Percentiles rank a stretch among this genome's conserved stretches.
Evolutionary conservation across 2,113 vertebrate species (phyloP).

Genomic region (Etheostoma cragini): DNA sequence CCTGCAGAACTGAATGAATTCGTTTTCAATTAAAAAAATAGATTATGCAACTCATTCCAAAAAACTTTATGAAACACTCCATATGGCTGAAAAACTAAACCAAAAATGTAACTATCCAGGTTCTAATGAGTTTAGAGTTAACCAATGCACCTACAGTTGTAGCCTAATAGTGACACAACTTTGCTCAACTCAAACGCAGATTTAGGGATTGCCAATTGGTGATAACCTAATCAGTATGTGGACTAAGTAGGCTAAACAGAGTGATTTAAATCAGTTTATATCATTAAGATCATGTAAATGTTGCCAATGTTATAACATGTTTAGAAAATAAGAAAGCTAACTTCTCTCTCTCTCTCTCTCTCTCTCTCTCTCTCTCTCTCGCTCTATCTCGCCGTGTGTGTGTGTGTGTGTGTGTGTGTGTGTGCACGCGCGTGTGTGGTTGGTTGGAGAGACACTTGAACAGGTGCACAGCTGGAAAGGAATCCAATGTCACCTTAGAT

Average conservation of each 20-base stretch:
- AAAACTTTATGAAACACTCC: not conserved
- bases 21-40: not conserved
- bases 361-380: not conserved
- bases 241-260: no score
- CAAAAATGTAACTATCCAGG: not conserved
- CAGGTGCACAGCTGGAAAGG: conserved; percentile 20
- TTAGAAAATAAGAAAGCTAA: not conserved
- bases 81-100: not conserved
- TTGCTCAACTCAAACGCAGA: not conserved
- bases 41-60: not conserved
- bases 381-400: no score
- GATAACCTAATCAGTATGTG: not conserved
- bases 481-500: not conserved
- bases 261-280: not conserved
- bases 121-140: no score
- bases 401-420: not conserved
- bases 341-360: not conserved
- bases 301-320: not conserved
- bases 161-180: not conserved
- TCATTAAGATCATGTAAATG: not conserved
- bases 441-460: not conserved
- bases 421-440: no score
- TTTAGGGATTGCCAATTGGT: not conserved
- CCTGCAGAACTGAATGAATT: conserved; percentile 24
- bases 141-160: not conserved